These are phyloP conservation scores for Drosophila robusta DNA, from an alignment of 2,888 invertebrate species.

Conservation along the genomic window DNA sequence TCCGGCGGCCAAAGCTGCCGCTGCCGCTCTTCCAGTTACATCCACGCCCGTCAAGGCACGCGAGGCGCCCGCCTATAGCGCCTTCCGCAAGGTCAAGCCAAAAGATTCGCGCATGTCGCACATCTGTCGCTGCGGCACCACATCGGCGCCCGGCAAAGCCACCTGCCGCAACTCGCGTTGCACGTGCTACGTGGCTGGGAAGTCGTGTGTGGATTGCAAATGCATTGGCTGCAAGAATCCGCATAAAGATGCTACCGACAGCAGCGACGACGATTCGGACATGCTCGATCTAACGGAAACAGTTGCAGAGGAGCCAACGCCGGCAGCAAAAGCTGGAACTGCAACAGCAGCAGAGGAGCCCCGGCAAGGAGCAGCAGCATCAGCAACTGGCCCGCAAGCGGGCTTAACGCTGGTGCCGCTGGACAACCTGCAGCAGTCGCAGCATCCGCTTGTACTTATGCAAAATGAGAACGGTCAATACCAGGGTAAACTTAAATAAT, in stretches of 20 bases:
- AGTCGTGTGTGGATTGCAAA: slow-evolving; percentile 95
- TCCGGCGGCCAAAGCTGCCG: neutral
- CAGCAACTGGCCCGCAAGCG: neutral
- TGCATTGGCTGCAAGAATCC: slow-evolving; percentile 97
- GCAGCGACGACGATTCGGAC: slow-evolving; percentile 76
- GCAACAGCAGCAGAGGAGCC: slow-evolving; percentile 9
- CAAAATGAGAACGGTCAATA: slow-evolving; percentile 82
- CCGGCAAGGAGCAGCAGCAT: neutral
- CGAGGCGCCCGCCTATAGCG: neutral
- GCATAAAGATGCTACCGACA: slow-evolving; percentile 92
- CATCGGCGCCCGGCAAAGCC: slow-evolving; percentile 94
- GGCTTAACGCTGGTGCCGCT: slow-evolving; percentile 43
- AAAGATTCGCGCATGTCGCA: slow-evolving; percentile 87
- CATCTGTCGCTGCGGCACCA: slow-evolving; percentile 94
- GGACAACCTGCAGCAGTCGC: slow-evolving; percentile 66
- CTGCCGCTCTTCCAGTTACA: neutral
- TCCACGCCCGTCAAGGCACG: slow-evolving; percentile 9
- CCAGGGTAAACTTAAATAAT: slow-evolving; percentile 75
- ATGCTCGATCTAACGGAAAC: slow-evolving; percentile 8
- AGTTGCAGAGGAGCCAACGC: neutral
- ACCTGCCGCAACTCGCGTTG: slow-evolving; percentile 97
- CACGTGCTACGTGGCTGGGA: slow-evolving; percentile 96
- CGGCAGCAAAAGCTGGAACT: neutral
- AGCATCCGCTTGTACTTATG: slow-evolving; percentile 82
- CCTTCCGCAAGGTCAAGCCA: slow-evolving; percentile 52